These are phyloP conservation scores for Hydroisotoma schaefferi DNA, from an alignment of 2,888 invertebrate species.

Conservation along the genomic window DNA sequence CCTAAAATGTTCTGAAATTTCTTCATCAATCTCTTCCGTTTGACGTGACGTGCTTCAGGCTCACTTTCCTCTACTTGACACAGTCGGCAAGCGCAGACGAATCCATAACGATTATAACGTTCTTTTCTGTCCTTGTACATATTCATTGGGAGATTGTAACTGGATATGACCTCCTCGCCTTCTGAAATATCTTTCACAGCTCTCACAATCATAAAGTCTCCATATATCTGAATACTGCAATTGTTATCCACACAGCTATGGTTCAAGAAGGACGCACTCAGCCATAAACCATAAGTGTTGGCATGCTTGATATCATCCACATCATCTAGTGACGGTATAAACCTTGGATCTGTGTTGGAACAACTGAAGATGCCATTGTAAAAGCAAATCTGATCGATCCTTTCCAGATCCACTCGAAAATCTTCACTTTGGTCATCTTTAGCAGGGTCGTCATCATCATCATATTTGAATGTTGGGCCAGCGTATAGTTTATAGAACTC, in stretches of 20 bases:
- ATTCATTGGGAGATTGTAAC: neutral
- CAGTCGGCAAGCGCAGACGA: neutral
- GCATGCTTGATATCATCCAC: neutral
- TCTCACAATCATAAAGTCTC: constrained; percentile 3
- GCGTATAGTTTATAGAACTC: neutral
- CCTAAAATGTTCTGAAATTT: neutral
- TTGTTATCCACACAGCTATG: constrained; percentile 10
- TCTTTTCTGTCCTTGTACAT: neutral
- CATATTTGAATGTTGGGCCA: neutral
- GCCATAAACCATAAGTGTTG: constrained; percentile 4
- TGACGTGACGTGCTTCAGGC: neutral
- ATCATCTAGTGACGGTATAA: neutral
- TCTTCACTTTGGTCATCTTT: neutral
- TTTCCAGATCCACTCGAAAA: neutral
- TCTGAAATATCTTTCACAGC: neutral
- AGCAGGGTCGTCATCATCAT: neutral
- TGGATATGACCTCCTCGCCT: constrained; percentile 1
- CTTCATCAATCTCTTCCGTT: neutral
- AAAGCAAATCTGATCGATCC: neutral
- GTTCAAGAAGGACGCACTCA: constrained; percentile 9
- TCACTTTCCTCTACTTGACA: neutral
- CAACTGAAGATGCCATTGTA: neutral
- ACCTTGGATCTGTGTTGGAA: constrained; percentile 2
- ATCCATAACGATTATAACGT: neutral
- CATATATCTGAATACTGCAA: constrained; percentile 1